Percentiles rank a stretch among this genome's conserved stretches.
phyloP scores from a whole-genome alignment of 2,888 invertebrate genomes.

The Sacculina carcini region DNA sequence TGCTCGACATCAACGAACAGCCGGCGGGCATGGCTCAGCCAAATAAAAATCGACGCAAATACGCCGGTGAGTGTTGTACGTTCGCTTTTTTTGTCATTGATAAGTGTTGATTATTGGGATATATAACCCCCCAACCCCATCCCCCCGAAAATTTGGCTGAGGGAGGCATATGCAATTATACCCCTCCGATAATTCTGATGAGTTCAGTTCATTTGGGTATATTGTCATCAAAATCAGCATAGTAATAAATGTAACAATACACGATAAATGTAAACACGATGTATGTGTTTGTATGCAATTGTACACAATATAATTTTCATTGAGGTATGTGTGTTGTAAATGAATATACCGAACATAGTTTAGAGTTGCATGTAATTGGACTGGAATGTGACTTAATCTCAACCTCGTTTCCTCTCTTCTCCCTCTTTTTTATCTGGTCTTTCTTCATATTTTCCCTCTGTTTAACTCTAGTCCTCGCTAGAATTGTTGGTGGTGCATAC shows the following conservation, averaged over 20 bases:
- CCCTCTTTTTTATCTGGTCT: neutral
- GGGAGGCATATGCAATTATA: slow-evolving; percentile 14
- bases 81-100: no score
- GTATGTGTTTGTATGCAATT: neutral
- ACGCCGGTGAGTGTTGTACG: slow-evolving; percentile 19
- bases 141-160: no score
- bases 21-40: slow-evolving; percentile 35
- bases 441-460: no score
- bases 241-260: neutral
- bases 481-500: no score
- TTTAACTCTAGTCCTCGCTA: no score
- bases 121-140: no score
- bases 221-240: neutral
- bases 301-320: no score
- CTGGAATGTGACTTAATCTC: neutral
- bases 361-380: no score
- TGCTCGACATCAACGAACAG: slow-evolving; percentile 77
- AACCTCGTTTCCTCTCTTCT: neutral
- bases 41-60: neutral
- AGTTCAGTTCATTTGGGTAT: slow-evolving; percentile 17
- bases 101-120: no score
- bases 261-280: neutral
- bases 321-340: no score
- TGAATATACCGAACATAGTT: no score
- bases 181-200: slow-evolving; percentile 15